These are phyloP conservation scores for Osedax frankpressi DNA, from an alignment of 2,888 invertebrate species.

Conservation along the genomic window DNA sequence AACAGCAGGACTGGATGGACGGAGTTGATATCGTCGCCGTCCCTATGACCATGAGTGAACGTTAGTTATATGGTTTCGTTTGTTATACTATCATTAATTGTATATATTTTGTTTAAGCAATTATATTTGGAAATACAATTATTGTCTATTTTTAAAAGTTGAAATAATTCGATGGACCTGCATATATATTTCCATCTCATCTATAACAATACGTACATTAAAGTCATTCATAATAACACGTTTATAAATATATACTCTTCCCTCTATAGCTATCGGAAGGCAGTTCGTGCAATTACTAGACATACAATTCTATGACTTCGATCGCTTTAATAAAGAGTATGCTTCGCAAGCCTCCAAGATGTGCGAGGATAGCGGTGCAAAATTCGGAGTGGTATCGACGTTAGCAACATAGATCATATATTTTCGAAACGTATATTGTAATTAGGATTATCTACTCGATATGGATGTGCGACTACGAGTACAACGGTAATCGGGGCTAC, in stretches of 20 bases:
- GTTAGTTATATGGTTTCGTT: no score
- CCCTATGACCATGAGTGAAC: constrained; percentile 21
- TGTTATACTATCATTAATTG: no score
- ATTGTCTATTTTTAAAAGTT: no score
- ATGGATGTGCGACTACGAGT: no score
- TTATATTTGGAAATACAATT: no score
- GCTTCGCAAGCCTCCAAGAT: constrained; percentile 1
- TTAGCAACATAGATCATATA: neutral
- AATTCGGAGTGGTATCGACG: constrained; percentile 21
- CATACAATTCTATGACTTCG: constrained; percentile 18
- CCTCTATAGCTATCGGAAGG: constrained; percentile 19
- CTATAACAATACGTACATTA: no score
- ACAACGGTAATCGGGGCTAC: no score
- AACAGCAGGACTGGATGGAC: constrained; percentile 25
- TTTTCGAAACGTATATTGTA: neutral
- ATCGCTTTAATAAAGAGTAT: constrained; percentile 17
- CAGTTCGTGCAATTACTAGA: constrained; percentile 24
- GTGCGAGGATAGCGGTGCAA: constrained; percentile 19
- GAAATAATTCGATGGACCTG: no score
- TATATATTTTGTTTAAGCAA: no score
- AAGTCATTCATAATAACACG: no score
- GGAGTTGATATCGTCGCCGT: constrained; percentile 25
- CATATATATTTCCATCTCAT: no score
- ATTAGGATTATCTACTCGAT: neutral
- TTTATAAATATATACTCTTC: neutral